Percentiles rank a stretch among this genome's conserved stretches.
Evolutionary conservation across 2,113 vertebrate genomes (phyloP).

Genomic region (Saguinus midas): DNA sequence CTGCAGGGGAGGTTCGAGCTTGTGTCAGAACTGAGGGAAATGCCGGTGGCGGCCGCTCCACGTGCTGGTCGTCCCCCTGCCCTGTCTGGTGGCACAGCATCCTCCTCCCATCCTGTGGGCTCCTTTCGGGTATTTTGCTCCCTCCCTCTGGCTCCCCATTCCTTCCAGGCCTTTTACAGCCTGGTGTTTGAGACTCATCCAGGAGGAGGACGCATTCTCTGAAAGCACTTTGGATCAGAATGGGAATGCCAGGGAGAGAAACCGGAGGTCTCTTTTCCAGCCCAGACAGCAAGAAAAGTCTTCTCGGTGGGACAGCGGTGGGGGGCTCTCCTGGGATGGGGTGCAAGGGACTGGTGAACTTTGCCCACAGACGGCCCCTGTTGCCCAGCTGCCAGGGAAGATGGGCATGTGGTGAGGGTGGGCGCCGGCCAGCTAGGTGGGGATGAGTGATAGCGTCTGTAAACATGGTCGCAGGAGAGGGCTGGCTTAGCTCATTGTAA

Average conservation of each 20-base stretch:
- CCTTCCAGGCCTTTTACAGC: accelerated
- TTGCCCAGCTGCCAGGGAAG: conserved; percentile 47
- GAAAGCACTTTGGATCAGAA: not conserved
- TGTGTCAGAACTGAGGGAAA: not conserved
- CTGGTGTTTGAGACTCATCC: accelerated
- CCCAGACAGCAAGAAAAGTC: not conserved
- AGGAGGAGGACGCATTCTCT: not conserved
- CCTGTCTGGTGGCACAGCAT: accelerated
- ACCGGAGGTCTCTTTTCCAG: not conserved
- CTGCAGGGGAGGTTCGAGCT: too few species aligned
- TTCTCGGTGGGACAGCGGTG: not conserved
- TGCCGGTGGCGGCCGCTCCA: accelerated
- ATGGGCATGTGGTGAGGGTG: not conserved
- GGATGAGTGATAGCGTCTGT: not conserved
- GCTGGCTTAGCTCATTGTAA: conserved; percentile 40
- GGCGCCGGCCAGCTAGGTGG: not conserved
- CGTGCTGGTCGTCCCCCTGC: accelerated
- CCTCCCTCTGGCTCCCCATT: accelerated
- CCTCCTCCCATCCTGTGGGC: accelerated
- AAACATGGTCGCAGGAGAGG: not conserved
- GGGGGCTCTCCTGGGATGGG: accelerated
- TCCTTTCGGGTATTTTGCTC: accelerated
- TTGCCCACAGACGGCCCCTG: not conserved
- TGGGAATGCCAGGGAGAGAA: not conserved
- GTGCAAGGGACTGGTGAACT: accelerated